Evolutionary conservation across 2,113 vertebrate genomes (phyloP).

Genomic region (Carettochelys insculpta): DNA sequence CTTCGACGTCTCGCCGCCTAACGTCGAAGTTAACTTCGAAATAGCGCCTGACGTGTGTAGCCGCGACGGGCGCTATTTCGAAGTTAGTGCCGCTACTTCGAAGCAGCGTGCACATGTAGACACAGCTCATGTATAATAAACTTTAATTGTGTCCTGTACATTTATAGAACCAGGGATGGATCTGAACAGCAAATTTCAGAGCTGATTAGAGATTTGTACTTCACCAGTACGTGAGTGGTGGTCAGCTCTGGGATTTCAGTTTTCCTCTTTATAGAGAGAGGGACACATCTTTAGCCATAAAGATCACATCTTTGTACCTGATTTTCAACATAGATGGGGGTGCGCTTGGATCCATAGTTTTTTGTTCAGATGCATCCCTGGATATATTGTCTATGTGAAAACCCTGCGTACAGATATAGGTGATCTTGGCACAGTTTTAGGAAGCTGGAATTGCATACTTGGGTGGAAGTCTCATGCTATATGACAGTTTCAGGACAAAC

Average conservation of each 20-base stretch:
- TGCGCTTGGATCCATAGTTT: background rate
- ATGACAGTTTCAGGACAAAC: background rate
- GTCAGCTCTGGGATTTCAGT: background rate
- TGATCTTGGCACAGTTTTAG: fast-evolving
- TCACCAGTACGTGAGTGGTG: background rate
- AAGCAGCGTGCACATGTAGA: no score
- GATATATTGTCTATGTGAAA: background rate
- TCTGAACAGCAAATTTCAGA: background rate
- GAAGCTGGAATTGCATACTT: background rate
- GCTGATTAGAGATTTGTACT: background rate
- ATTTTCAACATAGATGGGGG: background rate
- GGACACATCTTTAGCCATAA: background rate
- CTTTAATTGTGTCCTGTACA: background rate
- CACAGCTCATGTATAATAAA: background rate
- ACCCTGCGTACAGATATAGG: background rate
- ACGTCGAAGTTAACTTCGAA: no score
- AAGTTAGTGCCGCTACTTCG: no score
- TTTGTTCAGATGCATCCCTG: background rate
- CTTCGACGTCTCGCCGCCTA: no score
- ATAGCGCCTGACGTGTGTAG: no score
- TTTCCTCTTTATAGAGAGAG: background rate
- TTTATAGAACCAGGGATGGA: background rate
- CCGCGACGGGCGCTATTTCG: no score
- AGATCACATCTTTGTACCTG: background rate
- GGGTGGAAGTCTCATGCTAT: background rate